Base-by-base conservation (phyloP, 2,888 invertebrate species). In the Megalurothrips usitatus region DNA sequence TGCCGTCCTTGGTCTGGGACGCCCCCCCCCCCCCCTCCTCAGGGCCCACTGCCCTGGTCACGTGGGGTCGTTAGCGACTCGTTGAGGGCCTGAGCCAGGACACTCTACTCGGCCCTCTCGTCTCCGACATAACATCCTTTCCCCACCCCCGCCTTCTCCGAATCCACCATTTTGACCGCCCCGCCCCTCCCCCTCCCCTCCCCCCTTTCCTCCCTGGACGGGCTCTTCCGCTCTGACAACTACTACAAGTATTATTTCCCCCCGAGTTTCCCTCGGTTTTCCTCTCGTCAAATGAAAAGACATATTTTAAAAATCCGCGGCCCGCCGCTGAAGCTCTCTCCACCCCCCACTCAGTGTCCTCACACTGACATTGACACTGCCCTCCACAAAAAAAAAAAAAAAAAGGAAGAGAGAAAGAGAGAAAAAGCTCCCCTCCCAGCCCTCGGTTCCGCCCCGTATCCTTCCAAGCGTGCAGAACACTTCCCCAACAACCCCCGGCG, bases 1-100 rank as follows among this genome's bases (percentile, higher is more conserved):
- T 43, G 34, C n/a, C n/a, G n/a, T 43, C 34, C 34, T 43, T 43
- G 34, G 34, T 43, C 34, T 43, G 34, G 34, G 34, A 43, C 6
- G 34, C 34, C 34, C 34, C 6, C 34, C 34, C 34, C 34, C 6
- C 34, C 34, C 34, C 3, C 34, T 6, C 34, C 2, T 6, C 34
- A 6, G 34, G 34, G 14, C 52, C 52, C 14, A 12, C 52, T 19
- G 52, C 58, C 19, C 58, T 58, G 58, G 58, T 58, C 58, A 58
- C 58, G 58, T 58, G 58, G 19, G 58, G 58, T 58, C 58, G 58
- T 58, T 58, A 58, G 58, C 14, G 58, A 58, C 58, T 58, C 58
- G 58, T 58, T 19, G 58, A 58, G 58, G 58, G 19, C 58, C 58
- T 19, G 19, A 9, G 58, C 58, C 58, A 58, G 58, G 58, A 58